phyloP scores from a whole-genome alignment of 2,113 vertebrate species.

The Pantherophis guttatus region DNA sequence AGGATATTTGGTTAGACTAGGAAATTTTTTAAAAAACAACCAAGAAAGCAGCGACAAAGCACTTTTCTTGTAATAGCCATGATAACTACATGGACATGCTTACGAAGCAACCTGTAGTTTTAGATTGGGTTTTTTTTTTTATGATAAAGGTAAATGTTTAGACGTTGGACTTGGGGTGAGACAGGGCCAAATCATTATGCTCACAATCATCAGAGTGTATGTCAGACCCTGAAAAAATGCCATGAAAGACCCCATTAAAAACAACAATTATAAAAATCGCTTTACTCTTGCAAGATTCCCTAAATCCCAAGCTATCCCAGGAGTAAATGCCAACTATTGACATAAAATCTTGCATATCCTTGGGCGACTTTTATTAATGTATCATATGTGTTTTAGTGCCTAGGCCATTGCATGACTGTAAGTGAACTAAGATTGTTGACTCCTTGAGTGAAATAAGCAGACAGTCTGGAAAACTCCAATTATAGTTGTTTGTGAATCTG shows the following conservation, averaged over 20 bases:
- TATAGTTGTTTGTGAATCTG: not conserved
- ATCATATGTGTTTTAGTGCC: not conserved
- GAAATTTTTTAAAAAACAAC: not conserved
- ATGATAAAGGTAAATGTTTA: not conserved
- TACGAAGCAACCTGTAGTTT: not conserved
- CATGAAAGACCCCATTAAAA: not conserved
- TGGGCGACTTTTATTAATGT: not conserved
- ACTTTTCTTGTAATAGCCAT: not conserved
- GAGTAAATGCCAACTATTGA: not conserved
- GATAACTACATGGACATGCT: not conserved
- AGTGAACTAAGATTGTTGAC: not conserved
- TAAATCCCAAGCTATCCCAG: not conserved
- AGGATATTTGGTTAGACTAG: not conserved
- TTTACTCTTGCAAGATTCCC: not conserved
- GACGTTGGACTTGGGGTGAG: not conserved
- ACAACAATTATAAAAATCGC: not conserved
- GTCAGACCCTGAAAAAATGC: not conserved
- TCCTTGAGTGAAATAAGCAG: not conserved
- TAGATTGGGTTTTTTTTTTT: not conserved
- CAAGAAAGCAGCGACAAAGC: not conserved
- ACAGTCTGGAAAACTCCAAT: not conserved
- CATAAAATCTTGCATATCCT: not conserved
- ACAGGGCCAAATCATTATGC: not conserved
- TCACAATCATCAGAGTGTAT: not conserved
- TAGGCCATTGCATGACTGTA: not conserved